phyloP scores from a whole-genome alignment of 2,113 vertebrate genomes.

The Elaphurus davidianus region DNA sequence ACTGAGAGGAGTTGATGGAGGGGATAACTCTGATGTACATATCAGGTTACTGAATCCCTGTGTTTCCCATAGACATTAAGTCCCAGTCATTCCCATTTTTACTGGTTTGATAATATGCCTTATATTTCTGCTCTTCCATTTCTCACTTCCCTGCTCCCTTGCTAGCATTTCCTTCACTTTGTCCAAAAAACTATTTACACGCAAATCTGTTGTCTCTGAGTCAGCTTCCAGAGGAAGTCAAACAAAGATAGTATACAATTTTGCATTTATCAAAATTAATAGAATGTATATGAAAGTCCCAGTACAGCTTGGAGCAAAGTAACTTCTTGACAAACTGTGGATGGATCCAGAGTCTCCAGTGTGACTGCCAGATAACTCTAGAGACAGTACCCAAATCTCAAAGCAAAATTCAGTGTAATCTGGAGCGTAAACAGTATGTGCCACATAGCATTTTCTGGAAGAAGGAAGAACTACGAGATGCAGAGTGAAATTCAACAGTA shows the following conservation, averaged over 20 bases:
- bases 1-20: not conserved
- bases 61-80: not conserved
- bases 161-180: not conserved
- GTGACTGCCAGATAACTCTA: constrained; percentile 19
- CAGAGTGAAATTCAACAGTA: not conserved
- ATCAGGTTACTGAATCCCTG: not conserved
- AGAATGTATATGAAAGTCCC: not conserved
- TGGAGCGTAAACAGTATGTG: not conserved
- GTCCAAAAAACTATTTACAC: not conserved
- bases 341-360: not conserved
- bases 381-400: not conserved
- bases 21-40: not conserved
- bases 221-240: constrained; percentile 6
- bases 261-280: constrained; percentile 26
- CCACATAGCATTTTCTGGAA: constrained; percentile 42
- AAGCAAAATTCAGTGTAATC: not conserved
- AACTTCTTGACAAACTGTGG: not conserved
- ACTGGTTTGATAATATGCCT: not conserved
- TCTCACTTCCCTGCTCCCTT: not conserved
- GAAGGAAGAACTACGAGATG: not conserved
- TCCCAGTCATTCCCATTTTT: not conserved
- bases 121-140: not conserved
- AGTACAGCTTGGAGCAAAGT: constrained; percentile 26
- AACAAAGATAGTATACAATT: not conserved
- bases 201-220: not conserved